Conservation (phyloP, 2,888 invertebrate species). For the Aphidoletes aphidimyza region DNA sequence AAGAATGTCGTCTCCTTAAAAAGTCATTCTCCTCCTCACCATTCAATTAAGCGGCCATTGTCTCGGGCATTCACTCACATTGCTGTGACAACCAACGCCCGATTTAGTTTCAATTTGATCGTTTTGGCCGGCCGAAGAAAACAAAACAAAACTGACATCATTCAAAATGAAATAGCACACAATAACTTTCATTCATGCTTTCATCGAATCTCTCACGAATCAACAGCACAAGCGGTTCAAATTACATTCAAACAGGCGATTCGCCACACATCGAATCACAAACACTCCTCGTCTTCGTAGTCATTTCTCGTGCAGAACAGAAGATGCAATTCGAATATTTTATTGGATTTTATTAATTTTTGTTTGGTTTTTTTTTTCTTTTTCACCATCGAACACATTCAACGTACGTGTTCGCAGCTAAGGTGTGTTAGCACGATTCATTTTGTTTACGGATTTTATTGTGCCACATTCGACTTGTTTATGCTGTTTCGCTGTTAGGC, state of each 20-base stretch:
- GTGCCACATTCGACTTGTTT: conserved; percentile 11
- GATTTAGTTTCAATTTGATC: conserved; percentile 8
- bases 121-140: background rate
- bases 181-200: conserved; percentile 9
- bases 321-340: conserved; percentile 45
- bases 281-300: background rate
- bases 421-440: conserved; percentile 1
- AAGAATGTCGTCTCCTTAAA: background rate
- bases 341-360: conserved; percentile 45
- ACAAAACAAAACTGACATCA: background rate
- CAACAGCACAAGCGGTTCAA: background rate
- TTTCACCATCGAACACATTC: background rate
- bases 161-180: background rate
- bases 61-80: background rate
- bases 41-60: conserved; percentile 42
- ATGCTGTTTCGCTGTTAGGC: conserved; percentile 14
- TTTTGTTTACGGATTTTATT: background rate
- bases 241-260: too few relatives aligned
- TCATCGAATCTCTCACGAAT: too few relatives aligned
- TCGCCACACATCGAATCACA: background rate
- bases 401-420: background rate
- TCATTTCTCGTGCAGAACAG: background rate
- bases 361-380: background rate
- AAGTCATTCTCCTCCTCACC: conserved; percentile 21
- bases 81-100: background rate